Percentiles rank a stretch among this genome's conserved stretches.
Evolutionary conservation across 2,113 vertebrate genomes (phyloP).

Genomic region (Pachycephala philippinensis): DNA sequence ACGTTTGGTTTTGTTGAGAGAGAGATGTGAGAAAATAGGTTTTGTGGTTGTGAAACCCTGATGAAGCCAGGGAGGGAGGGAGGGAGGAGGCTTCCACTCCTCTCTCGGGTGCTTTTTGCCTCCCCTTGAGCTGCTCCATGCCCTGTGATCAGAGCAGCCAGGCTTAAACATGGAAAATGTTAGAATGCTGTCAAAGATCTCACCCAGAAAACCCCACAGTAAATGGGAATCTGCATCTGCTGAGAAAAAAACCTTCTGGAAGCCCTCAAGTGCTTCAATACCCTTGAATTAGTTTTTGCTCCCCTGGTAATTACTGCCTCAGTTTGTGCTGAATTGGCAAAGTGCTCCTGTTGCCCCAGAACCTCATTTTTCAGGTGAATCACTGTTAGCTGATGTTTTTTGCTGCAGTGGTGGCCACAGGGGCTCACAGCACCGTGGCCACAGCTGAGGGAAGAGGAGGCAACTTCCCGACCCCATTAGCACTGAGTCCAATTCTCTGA

Average conservation of each 20-base stretch:
- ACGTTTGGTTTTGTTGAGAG: background rate
- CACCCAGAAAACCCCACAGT: background rate
- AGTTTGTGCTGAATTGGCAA: background rate
- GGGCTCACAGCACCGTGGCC: background rate
- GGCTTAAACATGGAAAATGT: background rate
- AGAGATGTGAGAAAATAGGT: background rate
- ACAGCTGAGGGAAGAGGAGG: background rate
- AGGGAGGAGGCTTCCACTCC: background rate
- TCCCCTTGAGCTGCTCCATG: background rate
- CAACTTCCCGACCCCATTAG: background rate
- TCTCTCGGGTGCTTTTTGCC: background rate
- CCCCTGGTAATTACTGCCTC: background rate
- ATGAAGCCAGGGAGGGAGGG: background rate
- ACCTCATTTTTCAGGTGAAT: background rate
- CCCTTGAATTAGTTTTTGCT: background rate
- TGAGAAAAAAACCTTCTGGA: background rate
- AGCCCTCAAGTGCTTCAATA: background rate
- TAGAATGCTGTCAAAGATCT: background rate
- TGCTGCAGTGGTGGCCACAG: background rate
- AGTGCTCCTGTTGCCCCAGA: background rate
- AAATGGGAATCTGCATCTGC: background rate
- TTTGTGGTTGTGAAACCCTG: background rate
- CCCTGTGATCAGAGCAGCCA: accelerated
- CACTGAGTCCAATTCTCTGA: accelerated
- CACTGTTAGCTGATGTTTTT: background rate